Evolutionary conservation across 2,113 vertebrate species (phyloP).

Genomic region (Sebastes fasciatus): DNA sequence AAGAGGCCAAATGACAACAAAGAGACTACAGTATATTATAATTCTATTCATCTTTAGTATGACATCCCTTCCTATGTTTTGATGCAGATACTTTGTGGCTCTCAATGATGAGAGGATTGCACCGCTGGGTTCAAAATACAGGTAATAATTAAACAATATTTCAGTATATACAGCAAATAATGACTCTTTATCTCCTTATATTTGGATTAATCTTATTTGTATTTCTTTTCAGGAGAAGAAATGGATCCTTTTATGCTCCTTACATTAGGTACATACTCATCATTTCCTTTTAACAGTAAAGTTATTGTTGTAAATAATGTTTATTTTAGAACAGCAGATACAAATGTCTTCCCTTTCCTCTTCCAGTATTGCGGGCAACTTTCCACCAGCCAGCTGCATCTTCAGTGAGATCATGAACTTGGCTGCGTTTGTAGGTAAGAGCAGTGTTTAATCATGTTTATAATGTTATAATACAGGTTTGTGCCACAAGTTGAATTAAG

Average conservation of each 20-base stretch:
- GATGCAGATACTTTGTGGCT: conserved; percentile 88
- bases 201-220: background rate
- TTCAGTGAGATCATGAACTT: conserved; percentile 96
- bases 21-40: background rate
- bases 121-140: conserved; percentile 84
- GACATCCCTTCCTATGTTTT: background rate
- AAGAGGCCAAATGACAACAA: background rate
- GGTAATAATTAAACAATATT: conserved; percentile 78
- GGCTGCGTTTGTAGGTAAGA: conserved; percentile 91
- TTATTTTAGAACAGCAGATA: background rate
- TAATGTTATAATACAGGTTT: background rate
- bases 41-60: background rate
- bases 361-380: conserved; percentile 90
- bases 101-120: conserved; percentile 87
- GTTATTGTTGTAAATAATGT: background rate
- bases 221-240: conserved; percentile 73
- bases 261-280: conserved; percentile 88
- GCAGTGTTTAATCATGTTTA: conserved; percentile 16
- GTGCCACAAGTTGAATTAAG: background rate
- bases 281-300: background rate
- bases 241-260: conserved; percentile 83
- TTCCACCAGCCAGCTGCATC: conserved; percentile 92
- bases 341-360: conserved; percentile 32
- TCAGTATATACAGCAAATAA: background rate
- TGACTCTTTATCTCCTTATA: background rate